A percentile compares a stretch with the other conserved stretches of the same genome.
Conservation (phyloP, 2,113 vertebrate genomes). For the Lepisosteus oculatus region DNA sequence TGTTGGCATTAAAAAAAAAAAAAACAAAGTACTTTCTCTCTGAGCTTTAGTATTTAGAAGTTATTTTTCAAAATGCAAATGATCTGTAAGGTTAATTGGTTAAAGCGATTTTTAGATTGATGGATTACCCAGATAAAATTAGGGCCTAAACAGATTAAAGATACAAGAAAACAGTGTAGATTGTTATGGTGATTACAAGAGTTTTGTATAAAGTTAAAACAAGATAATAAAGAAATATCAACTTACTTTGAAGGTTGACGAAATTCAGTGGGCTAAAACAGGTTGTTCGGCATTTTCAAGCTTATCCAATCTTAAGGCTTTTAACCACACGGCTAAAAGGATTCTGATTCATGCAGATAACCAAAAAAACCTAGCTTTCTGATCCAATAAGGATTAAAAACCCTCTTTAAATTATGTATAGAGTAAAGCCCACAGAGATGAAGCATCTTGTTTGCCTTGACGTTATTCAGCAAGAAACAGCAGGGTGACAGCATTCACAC, state of each 20-base stretch:
- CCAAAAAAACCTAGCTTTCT: slow-evolving; percentile 10
- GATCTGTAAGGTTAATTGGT: neutral
- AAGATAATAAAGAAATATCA: too few relatives aligned
- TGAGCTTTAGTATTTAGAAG: neutral
- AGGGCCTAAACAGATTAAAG: neutral
- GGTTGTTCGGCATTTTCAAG: too few relatives aligned
- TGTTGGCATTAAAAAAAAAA: slow-evolving; percentile 9
- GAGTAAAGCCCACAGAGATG: neutral
- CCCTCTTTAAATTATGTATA: neutral
- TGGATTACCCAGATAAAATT: neutral
- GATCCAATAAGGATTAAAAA: slow-evolving; percentile 26
- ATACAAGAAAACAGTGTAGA: slow-evolving; percentile 16
- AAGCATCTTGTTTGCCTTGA: neutral
- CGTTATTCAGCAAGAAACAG: neutral
- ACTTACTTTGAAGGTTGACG: too few relatives aligned
- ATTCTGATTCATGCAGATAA: neutral
- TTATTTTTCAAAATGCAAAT: too few relatives aligned
- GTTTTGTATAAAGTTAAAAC: too few relatives aligned
- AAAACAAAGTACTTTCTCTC: slow-evolving; percentile 6
- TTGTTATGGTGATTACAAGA: neutral
- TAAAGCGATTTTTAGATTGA: neutral
- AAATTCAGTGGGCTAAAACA: too few relatives aligned
- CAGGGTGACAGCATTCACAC: too few relatives aligned
- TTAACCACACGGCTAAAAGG: too few relatives aligned
- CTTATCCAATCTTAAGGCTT: too few relatives aligned